Percentiles rank a stretch among this genome's conserved stretches.
These are phyloP conservation scores for Drosophila subquinaria DNA, from an alignment of 2,888 invertebrate species.

Conservation along the genomic window DNA sequence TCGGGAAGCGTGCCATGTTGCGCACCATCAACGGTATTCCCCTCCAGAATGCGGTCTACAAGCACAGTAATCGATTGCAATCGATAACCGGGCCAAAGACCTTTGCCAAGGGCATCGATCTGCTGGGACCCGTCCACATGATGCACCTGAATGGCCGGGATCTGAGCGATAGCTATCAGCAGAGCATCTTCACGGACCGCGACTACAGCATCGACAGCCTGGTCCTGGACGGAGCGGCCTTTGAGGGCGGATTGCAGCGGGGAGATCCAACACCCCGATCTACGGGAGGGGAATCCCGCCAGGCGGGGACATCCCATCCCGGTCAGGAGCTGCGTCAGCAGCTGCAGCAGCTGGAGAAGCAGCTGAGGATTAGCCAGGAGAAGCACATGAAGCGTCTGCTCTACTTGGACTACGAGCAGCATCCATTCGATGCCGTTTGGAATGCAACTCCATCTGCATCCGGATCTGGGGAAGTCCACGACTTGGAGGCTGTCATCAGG, in stretches of 20 bases:
- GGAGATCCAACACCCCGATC: background rate
- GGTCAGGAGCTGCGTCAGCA: conserved; percentile 10
- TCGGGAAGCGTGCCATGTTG: conserved; percentile 65
- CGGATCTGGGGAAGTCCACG: conserved; percentile 20
- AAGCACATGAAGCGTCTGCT: conserved; percentile 50
- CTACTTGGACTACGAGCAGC: conserved; percentile 77
- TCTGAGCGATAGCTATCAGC: conserved; percentile 72
- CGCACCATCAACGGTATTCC: conserved; percentile 78
- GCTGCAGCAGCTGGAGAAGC: conserved; percentile 24
- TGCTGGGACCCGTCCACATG: conserved; percentile 78
- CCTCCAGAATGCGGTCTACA: conserved; percentile 72
- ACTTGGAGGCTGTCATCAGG: conserved; percentile 32
- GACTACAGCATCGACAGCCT: conserved; percentile 79
- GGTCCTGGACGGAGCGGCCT: conserved; percentile 69
- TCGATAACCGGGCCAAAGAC: conserved; percentile 72
- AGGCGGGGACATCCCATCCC: background rate
- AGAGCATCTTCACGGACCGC: conserved; percentile 71
- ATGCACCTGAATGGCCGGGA: conserved; percentile 73
- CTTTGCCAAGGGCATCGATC: conserved; percentile 63
- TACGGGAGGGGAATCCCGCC: background rate
- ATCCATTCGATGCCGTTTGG: conserved; percentile 52
- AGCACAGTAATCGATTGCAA: conserved; percentile 67
- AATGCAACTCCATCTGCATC: conserved; percentile 28
- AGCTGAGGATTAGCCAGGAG: conserved; percentile 25
- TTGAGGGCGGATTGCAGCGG: conserved; percentile 66